Evolutionary conservation across 2,113 vertebrate species (phyloP).

Genomic region (Mus musculus): DNA sequence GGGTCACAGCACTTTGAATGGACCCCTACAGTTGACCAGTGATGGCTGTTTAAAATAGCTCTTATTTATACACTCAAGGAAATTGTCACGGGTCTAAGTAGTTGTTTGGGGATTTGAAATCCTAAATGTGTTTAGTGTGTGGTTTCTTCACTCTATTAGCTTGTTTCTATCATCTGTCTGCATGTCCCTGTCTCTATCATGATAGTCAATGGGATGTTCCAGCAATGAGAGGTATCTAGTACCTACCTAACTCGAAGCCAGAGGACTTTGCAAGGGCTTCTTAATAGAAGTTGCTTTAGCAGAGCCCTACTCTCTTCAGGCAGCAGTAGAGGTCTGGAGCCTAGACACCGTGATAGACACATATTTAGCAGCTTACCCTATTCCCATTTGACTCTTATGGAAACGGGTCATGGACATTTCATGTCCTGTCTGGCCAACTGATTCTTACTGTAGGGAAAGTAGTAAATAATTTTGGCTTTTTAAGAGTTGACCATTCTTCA

Average conservation of each 20-base stretch:
- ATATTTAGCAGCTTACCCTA: neutral
- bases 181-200: neutral
- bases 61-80: neutral
- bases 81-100: neutral
- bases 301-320: neutral
- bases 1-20: neutral
- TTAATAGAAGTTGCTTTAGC: neutral
- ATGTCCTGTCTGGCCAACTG: neutral
- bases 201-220: neutral
- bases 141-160: neutral
- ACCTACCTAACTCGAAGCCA: fast-evolving
- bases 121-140: neutral
- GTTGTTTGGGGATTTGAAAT: neutral
- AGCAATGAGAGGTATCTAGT: neutral
- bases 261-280: neutral
- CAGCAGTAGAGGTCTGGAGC: neutral
- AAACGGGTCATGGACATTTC: neutral
- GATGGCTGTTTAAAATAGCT: neutral
- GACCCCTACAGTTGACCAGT: neutral
- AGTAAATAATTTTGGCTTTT: neutral
- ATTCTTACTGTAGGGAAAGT: conserved; percentile 28
- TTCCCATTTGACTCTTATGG: neutral
- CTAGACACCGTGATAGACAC: no score
- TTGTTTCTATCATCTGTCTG: neutral
- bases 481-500: neutral